A percentile compares a stretch with the other conserved stretches of the same genome.
Evolutionary conservation across 2,113 vertebrate genomes (phyloP).

Genomic region (Paradoxurus hermaphroditus): DNA sequence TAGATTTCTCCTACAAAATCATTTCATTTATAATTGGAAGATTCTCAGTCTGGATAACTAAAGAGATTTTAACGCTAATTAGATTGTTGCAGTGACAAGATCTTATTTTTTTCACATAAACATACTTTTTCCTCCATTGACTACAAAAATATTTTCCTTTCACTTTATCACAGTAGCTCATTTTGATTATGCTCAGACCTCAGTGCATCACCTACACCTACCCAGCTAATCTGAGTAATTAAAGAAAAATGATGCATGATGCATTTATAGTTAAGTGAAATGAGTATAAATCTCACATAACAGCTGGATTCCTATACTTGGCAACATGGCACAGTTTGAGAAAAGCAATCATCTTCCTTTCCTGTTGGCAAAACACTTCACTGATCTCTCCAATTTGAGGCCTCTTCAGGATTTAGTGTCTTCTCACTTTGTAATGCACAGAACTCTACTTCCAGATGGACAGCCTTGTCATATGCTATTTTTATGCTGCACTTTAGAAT

Average conservation of each 20-base stretch:
- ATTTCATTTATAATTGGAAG: slow-evolving; percentile 59
- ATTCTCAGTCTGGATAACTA: slow-evolving; percentile 51
- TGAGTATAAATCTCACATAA: slow-evolving; percentile 56
- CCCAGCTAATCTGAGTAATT: slow-evolving; percentile 61
- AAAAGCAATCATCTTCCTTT: slow-evolving; percentile 67
- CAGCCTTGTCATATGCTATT: slow-evolving; percentile 66
- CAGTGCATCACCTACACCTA: slow-evolving; percentile 54
- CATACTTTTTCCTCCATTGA: slow-evolving; percentile 50
- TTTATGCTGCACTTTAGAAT: slow-evolving; percentile 66
- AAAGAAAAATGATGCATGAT: slow-evolving; percentile 65
- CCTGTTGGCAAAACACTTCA: slow-evolving; percentile 70
- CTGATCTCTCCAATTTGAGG: slow-evolving; percentile 52
- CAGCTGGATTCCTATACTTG: slow-evolving; percentile 61
- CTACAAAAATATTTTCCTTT: slow-evolving; percentile 71
- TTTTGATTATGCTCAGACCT: slow-evolving; percentile 56
- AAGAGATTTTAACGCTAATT: slow-evolving; percentile 69
- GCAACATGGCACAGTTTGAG: slow-evolving; percentile 53
- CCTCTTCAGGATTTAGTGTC: slow-evolving; percentile 59
- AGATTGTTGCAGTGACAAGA: slow-evolving; percentile 65
- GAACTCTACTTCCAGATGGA: slow-evolving; percentile 69
- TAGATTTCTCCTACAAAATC: slow-evolving; percentile 53
- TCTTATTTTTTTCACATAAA: slow-evolving; percentile 65
- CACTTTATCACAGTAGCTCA: slow-evolving; percentile 18
- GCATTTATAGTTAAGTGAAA: slow-evolving; percentile 59
- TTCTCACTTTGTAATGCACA: slow-evolving; percentile 54